Evolutionary conservation across 1,140 invertebrate species (phyloP).

Genomic region (Drosophila cardini): DNA sequence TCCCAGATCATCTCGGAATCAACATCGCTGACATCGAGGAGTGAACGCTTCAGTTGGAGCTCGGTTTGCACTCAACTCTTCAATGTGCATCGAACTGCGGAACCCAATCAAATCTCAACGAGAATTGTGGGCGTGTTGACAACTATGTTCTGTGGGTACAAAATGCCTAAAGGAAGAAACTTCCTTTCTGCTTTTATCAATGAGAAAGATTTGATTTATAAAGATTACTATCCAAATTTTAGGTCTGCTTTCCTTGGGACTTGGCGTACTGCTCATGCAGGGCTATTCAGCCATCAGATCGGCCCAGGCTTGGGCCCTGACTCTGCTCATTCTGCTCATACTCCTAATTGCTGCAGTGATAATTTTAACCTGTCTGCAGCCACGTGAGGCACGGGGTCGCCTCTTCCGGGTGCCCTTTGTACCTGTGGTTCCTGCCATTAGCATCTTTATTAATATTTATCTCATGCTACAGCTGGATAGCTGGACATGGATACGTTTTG

Average conservation of each 20-base stretch:
- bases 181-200: not conserved
- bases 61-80: constrained; percentile 65
- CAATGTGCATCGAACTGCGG: constrained; percentile 56
- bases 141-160: constrained; percentile 65
- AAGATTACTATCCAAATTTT: not conserved
- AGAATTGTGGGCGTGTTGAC: constrained; percentile 69
- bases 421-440: constrained; percentile 88
- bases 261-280: constrained; percentile 77
- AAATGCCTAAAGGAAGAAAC: not conserved
- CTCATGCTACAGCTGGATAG: constrained; percentile 89
- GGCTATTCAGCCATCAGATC: constrained; percentile 56
- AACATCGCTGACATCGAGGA: constrained; percentile 60
- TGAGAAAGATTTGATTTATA: not conserved
- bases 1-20: constrained; percentile 46
- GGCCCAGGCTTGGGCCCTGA: constrained; percentile 64
- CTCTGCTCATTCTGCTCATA: constrained; percentile 55
- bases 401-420: constrained; percentile 89
- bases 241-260: constrained; percentile 67
- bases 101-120: constrained; percentile 66
- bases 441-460: constrained; percentile 90
- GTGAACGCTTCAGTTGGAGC: constrained; percentile 58
- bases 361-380: constrained; percentile 70
- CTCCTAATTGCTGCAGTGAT: constrained; percentile 61
- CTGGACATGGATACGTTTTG: constrained; percentile 90
- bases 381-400: constrained; percentile 57